A percentile compares a stretch with the other conserved stretches of the same genome.
Evolutionary conservation across 2,797 vertebrate genomes (phyloP).

Genomic region (Etheostoma nigrum): DNA sequence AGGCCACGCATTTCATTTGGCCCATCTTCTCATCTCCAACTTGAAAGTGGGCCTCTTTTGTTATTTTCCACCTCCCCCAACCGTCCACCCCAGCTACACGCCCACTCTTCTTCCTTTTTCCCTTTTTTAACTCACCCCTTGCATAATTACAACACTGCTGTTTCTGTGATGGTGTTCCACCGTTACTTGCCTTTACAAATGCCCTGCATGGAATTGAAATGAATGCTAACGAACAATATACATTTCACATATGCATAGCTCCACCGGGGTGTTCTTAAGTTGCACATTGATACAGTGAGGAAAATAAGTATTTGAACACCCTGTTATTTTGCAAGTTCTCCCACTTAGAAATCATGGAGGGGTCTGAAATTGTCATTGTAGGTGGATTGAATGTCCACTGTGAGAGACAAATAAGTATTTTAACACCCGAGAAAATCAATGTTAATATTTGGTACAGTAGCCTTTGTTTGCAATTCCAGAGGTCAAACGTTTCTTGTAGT

Average conservation of each 20-base stretch:
- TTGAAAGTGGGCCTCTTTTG: constrained; percentile 56
- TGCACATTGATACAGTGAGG: background rate
- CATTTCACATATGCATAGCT: background rate
- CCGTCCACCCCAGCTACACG: constrained; percentile 1
- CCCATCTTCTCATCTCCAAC: constrained; percentile 55
- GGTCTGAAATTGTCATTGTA: no score
- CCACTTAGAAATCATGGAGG: no score
- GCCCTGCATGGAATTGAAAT: background rate
- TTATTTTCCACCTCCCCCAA: constrained; percentile 27
- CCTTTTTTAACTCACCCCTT: background rate
- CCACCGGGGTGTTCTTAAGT: background rate
- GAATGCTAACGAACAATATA: constrained; percentile 4
- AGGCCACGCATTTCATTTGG: constrained; percentile 43
- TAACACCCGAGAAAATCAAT: no score
- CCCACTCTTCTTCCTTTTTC: background rate
- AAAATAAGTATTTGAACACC: no score
- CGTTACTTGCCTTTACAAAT: constrained; percentile 16
- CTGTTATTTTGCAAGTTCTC: no score
- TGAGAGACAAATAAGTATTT: no score
- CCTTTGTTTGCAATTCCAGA: no score
- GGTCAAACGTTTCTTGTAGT: no score
- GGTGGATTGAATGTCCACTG: no score
- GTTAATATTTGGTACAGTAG: no score
- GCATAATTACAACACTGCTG: constrained; percentile 43
- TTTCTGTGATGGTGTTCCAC: constrained; percentile 22